Evolutionary conservation across 2,888 invertebrate species (phyloP), one percentile per base, ranked within the genome.

Genomic region (Tinea pellionella): DNA sequence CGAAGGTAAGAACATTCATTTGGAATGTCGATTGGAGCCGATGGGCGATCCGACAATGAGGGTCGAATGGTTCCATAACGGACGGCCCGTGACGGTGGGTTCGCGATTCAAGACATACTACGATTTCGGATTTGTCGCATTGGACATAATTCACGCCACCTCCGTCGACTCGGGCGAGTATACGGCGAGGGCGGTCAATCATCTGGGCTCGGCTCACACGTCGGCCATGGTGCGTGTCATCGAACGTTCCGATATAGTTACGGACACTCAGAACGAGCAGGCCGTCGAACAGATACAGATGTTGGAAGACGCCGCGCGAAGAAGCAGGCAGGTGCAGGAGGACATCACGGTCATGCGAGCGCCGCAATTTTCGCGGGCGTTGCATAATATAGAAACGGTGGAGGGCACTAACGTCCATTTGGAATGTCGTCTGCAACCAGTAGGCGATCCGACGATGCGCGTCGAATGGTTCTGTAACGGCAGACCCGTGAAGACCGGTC

Each of bases 391-490:
- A 66, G 96, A 96, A 78, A 96, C 95, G 0, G 89, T 96, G 61
- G 97, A 97, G 82, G 93, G 96, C 53, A 95, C 95, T 0, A 96
- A 97, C 72, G 94, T 97, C 11, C 97, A 97, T 73, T 89, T 97
- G 75, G 97, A 97, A 83, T 96, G 96, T 72, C 92, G 96, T 62
- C 88, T 97, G 62, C 95, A 96, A 74, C 96, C 96, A 1, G 94
- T 96, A 56, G 96, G 96, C 18, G 96, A 97, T 77, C 91, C 94
- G n/a, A 92, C 93, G 6, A 96, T 97, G 96, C 92, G 91, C 74
- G 94, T 97, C 60, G 97, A 96, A 65, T 99, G 99, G 99, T 95
- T 96, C 76, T 96, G 96, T 62, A 97, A 99, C 76, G 98, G 97
- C 16, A 90, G 92, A 65, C 96, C 98, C 0, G 92, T 99, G 1